Evolutionary conservation across 2,113 vertebrate species (phyloP).

Genomic region (Microcebus griseorufus): DNA sequence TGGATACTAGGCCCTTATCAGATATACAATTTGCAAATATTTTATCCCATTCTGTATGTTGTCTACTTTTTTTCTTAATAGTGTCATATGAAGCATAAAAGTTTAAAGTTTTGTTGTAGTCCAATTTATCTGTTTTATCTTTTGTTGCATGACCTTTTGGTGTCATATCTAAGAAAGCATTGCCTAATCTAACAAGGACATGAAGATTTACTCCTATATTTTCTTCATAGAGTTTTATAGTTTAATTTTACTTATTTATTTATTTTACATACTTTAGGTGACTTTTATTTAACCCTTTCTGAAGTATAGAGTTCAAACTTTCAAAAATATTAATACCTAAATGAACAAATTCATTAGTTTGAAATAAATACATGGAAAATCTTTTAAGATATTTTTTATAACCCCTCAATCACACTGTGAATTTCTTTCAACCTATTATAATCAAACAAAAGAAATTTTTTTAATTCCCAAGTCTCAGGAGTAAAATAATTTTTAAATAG

Average conservation of each 20-base stretch:
- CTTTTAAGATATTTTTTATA: constrained; percentile 20
- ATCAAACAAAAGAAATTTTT: not conserved
- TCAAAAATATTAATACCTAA: constrained; percentile 21
- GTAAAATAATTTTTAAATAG: constrained; percentile 46
- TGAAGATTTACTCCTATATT: not conserved
- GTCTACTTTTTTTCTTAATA: too few species aligned
- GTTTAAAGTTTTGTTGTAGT: not conserved
- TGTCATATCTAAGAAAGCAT: not conserved
- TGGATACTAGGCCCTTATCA: not conserved
- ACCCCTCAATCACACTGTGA: not conserved
- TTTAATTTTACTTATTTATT: too few species aligned
- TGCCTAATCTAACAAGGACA: not conserved
- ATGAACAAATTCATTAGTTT: constrained; percentile 51
- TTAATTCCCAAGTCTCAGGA: too few species aligned
- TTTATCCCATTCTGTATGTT: too few species aligned
- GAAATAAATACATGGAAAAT: constrained; percentile 53
- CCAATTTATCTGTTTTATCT: not conserved
- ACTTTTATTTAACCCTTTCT: constrained; percentile 22
- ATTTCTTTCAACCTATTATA: constrained; percentile 71
- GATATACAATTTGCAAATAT: not conserved
- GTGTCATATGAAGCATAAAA: too few species aligned
- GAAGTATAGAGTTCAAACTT: constrained; percentile 35
- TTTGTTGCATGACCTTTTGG: not conserved
- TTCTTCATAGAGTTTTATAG: not conserved
- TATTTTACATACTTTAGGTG: constrained; percentile 12